Evolutionary conservation across 1,140 invertebrate genomes (phyloP).

Genomic region (Drosophila santomea): DNA sequence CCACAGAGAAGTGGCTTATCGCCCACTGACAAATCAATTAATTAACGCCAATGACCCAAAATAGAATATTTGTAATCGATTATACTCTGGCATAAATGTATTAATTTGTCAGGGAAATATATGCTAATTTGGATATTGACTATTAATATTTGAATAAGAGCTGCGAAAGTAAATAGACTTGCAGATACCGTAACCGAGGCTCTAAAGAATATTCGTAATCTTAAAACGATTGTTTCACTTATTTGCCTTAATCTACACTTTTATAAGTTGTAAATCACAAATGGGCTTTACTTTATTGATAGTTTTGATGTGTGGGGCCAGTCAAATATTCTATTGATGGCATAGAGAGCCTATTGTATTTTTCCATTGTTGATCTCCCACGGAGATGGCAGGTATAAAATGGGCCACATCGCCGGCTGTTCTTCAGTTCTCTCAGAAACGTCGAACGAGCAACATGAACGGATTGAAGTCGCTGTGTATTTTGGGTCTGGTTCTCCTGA

Average conservation of each 20-base stretch:
- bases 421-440: constrained; percentile 22
- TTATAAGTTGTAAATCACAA: no score
- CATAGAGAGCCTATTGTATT: constrained; percentile 1
- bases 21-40: constrained; percentile 5
- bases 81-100: constrained; percentile 1
- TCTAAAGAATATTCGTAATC: not conserved
- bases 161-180: not conserved
- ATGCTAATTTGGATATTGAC: constrained; percentile 14
- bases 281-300: not conserved
- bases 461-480: constrained; percentile 17
- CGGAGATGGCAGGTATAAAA: constrained; percentile 16
- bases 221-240: not conserved
- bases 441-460: constrained; percentile 28
- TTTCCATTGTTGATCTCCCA: constrained; percentile 16
- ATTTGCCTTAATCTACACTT: not conserved
- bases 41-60: constrained; percentile 7
- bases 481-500: constrained; percentile 22
- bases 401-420: no score
- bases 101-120: not conserved
- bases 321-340: not conserved
- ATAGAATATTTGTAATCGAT: constrained; percentile 5
- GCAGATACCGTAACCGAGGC: not conserved
- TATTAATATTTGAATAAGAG: constrained; percentile 2
- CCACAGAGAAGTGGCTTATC: not conserved
- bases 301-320: not conserved